A percentile compares a stretch with the other conserved stretches of the same genome.
Conservation (phyloP, 2,113 vertebrate species). For the Cygnus atratus region DNA sequence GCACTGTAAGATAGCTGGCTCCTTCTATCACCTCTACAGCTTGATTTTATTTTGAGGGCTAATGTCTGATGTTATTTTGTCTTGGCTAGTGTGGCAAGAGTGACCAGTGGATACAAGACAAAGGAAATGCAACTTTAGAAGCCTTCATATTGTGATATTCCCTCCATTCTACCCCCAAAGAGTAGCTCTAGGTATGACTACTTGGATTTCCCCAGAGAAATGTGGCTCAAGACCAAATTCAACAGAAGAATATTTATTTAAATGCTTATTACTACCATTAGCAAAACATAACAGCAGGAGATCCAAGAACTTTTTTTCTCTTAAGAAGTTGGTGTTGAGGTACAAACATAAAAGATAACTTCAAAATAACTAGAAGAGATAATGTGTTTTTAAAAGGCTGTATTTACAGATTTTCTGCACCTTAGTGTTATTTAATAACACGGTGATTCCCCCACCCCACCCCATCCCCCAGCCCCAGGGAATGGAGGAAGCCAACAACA, state of each 20-base stretch:
- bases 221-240: neutral
- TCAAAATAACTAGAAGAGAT: neutral
- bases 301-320: neutral
- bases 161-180: neutral
- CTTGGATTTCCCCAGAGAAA: neutral
- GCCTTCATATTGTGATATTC: neutral
- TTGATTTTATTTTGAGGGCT: neutral
- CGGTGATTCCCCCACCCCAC: no score
- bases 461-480: no score
- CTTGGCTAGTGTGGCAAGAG: neutral
- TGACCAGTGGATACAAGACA: neutral
- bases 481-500: no score
- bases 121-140: neutral
- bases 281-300: neutral
- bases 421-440: neutral
- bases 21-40: neutral
- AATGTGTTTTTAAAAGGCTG: neutral
- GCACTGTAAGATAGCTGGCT: neutral
- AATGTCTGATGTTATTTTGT: neutral
- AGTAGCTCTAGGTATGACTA: neutral
- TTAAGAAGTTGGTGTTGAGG: neutral
- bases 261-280: neutral
- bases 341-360: neutral
- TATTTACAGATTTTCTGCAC: neutral
- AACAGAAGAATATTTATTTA: neutral